phyloP scores from a whole-genome alignment of 2,797 vertebrate species.

The Aselliscus stoliczkanus region DNA sequence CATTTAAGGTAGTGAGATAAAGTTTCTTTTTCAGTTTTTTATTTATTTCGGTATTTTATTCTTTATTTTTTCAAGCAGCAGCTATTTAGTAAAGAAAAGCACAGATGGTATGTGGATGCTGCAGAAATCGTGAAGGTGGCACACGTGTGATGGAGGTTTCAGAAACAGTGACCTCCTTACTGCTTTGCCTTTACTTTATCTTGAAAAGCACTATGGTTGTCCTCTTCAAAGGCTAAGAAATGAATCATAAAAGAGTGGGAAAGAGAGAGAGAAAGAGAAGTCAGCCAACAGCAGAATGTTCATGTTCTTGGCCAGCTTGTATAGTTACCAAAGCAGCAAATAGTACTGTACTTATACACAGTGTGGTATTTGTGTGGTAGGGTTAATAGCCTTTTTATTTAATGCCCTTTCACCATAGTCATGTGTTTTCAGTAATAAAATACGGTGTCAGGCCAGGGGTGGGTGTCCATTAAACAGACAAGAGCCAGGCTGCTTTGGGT shows the following conservation, averaged over 20 bases:
- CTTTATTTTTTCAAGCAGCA: not conserved
- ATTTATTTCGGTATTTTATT: too few species aligned
- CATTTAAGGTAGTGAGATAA: not conserved
- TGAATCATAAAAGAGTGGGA: not conserved
- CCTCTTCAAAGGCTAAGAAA: slow-evolving; percentile 23
- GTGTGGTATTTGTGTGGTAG: not conserved
- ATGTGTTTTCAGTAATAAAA: not conserved
- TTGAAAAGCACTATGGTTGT: not conserved
- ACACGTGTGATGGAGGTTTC: not conserved
- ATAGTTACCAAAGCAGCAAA: not conserved
- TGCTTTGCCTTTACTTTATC: not conserved
- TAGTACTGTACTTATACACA: not conserved
- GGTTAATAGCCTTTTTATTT: slow-evolving; percentile 27
- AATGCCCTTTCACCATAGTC: not conserved
- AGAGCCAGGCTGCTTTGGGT: not conserved
- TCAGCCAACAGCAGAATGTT: not conserved
- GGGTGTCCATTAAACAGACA: not conserved
- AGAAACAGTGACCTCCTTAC: not conserved
- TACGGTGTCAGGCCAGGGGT: not conserved
- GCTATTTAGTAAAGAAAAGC: not conserved
- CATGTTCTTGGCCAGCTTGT: not conserved
- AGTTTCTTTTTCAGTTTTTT: not conserved
- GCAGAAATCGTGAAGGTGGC: not conserved
- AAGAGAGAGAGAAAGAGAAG: not conserved
- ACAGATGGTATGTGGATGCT: slow-evolving; percentile 31